These are phyloP conservation scores for Meloidogyne exigua DNA, from an alignment of 1,140 invertebrate genomes.

Conservation along the genomic window DNA sequence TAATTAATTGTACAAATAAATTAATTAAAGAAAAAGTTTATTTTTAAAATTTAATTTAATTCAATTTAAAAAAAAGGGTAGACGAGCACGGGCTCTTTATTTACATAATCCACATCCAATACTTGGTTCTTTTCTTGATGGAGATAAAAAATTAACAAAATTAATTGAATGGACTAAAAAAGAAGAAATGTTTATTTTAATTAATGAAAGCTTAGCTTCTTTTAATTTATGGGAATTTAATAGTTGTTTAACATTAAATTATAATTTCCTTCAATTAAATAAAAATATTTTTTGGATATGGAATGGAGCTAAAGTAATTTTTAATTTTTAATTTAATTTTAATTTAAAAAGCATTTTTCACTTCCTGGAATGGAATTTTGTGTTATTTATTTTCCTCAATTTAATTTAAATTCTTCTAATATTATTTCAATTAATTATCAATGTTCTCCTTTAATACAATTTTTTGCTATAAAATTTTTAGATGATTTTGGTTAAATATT, in stretches of 20 bases:
- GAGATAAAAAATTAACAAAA: not conserved
- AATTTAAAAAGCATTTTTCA: conserved; percentile 18
- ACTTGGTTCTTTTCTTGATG: not conserved
- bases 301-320: conserved; percentile 16
- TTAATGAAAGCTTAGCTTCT: conserved; percentile 22
- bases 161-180: conserved; percentile 17
- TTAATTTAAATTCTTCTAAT: not conserved
- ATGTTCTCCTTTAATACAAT: conserved; percentile 20
- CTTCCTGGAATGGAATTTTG: conserved; percentile 23
- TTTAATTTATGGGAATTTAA: conserved; percentile 24
- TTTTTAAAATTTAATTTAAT: not conserved
- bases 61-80: not conserved
- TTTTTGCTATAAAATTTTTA: conserved; percentile 13
- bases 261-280: not conserved
- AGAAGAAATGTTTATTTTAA: conserved; percentile 4
- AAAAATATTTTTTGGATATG: conserved; percentile 19
- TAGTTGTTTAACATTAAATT: conserved; percentile 18
- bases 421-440: not conserved
- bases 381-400: conserved; percentile 1
- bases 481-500: conserved; percentile 13
- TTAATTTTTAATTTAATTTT: not conserved
- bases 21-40: not conserved
- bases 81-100: conserved; percentile 19
- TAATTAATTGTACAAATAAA: conserved; percentile 3
- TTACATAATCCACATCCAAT: conserved; percentile 25